Base-by-base conservation (phyloP, 2,113 vertebrate genomes). In the Empidonax traillii region DNA sequence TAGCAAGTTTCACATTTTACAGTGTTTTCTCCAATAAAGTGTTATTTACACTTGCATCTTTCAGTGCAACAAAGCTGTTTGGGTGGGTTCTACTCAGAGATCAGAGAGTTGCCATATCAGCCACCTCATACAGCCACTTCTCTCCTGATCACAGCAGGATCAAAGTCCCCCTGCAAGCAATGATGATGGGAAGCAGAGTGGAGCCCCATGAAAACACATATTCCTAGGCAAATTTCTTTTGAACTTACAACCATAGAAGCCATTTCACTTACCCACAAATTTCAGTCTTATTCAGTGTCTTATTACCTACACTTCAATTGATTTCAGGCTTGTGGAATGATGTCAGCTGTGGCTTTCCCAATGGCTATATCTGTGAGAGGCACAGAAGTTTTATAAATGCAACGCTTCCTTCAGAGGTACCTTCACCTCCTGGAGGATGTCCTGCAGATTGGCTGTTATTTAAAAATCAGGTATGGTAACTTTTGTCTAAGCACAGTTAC, bases 291-390 rank as follows among this genome's bases (percentile, higher is more conserved):
- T 35, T 83, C 18, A 33, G 6, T 81, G 17, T 47, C 31, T 74
- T 46, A 25, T 14, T 35, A 46, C 13, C 13, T 61, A 25, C 28
- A 52, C 41, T 66, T 71, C 24, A 63, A 85, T 19, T 44, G 4
- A 65, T 90, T 79, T 33, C 78, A 99, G 99, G 99, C 3, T 98
- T 98, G 94, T 99, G 99, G 99, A 99, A 99, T 90, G 99, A 99
- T 76, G 98, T 99, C 52, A 99, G 97, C 91, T 99, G 99, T 96
- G 98, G 98, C 12, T 72, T 97, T 31, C 95, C 98, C 53, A 94
- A 98, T 17, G 95, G 98, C 10, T 99, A 98, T 22, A 98, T 99
- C 68, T 99, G 99, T 97, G 98, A 99, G 96, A 97, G 99, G 87
- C 98, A 97, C 72, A 96, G 73, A 20, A 94, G 53, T 83, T 98